phyloP scores from a whole-genome alignment of 2,113 vertebrate genomes.

The Dasyornis broadbenti region DNA sequence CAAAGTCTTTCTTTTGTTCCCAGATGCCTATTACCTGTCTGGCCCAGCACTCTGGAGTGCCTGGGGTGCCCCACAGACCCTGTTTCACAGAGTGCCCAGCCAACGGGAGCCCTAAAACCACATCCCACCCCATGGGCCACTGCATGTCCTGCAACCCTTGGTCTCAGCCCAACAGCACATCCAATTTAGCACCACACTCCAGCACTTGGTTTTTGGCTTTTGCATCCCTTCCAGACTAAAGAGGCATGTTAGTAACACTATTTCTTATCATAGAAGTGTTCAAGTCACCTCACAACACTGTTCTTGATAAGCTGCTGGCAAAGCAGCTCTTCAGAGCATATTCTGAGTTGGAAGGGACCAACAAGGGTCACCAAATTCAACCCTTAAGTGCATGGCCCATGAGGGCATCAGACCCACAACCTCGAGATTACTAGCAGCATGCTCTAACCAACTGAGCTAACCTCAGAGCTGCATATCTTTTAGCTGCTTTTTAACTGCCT shows the following conservation, averaged over 20 bases:
- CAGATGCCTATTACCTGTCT: neutral
- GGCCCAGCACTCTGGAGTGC: neutral
- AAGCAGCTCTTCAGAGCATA: neutral
- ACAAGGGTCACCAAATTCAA: neutral
- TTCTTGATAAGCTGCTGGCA: neutral
- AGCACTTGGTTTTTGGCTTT: neutral
- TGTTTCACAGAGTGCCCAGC: neutral
- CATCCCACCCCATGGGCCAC: neutral
- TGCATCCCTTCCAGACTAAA: neutral
- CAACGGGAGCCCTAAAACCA: neutral
- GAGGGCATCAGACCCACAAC: neutral
- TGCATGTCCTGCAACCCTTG: neutral
- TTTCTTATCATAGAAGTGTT: neutral
- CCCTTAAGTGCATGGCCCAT: neutral
- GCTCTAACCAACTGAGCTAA: neutral
- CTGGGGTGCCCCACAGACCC: neutral
- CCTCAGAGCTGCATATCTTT: neutral
- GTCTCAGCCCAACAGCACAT: neutral
- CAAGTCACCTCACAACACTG: neutral
- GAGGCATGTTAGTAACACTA: accelerated
- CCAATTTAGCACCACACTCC: neutral
- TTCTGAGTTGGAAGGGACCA: neutral
- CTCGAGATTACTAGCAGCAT: neutral
- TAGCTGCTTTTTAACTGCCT: neutral
- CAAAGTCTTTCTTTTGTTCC: neutral